Conservation (phyloP, 1,140 invertebrate species). For the Hylaeus anthracinus region DNA sequence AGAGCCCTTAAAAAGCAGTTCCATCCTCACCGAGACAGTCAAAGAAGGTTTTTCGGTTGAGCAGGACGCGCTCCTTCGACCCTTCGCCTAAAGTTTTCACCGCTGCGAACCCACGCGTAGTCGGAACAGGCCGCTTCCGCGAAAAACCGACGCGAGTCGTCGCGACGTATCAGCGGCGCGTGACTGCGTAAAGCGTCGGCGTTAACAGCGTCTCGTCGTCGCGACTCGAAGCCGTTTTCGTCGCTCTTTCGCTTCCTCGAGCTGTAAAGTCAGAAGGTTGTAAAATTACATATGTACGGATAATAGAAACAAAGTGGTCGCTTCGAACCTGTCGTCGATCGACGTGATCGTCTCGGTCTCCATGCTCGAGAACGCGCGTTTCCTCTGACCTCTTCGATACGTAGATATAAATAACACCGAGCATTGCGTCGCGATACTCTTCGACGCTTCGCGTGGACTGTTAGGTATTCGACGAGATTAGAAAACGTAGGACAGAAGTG, state of each 20-base stretch:
- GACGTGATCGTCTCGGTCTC: neutral
- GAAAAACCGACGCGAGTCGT: constrained; percentile 25
- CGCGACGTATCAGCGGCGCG: constrained; percentile 66
- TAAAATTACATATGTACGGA: constrained; percentile 42
- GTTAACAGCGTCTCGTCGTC: constrained; percentile 68
- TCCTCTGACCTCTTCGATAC: neutral
- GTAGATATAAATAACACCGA: too few species aligned
- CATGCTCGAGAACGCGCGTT: neutral
- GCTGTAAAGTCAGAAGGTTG: constrained; percentile 28
- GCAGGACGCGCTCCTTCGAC: constrained; percentile 16
- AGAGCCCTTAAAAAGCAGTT: constrained; percentile 30
- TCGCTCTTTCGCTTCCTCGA: constrained; percentile 29
- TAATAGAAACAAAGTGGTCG: constrained; percentile 21
- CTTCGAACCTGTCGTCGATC: neutral
- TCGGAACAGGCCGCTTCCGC: constrained; percentile 23
- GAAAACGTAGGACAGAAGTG: too few species aligned
- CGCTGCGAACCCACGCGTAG: constrained; percentile 29
- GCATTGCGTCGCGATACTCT: too few species aligned
- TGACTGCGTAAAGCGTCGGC: constrained; percentile 70
- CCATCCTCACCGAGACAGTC: neutral
- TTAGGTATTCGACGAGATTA: too few species aligned
- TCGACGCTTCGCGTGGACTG: too few species aligned
- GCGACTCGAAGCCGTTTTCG: constrained; percentile 32
- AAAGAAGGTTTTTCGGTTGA: constrained; percentile 38
- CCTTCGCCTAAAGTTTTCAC: constrained; percentile 45